phyloP scores from a whole-genome alignment of 35 echinoderm and acorn worm genomes.

The Ptychodera flava region DNA sequence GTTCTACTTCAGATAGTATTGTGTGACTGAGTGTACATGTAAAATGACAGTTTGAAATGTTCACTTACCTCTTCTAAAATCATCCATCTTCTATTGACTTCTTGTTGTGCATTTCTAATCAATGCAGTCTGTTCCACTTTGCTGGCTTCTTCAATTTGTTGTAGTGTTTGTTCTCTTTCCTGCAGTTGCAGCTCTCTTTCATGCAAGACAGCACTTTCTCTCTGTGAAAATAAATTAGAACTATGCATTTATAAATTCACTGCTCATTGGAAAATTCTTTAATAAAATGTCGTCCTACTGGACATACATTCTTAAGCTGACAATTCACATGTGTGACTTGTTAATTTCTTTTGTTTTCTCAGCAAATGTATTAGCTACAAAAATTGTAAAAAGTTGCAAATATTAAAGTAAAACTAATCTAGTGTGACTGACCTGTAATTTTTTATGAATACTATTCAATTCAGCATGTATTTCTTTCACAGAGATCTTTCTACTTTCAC shows the following conservation, averaged over 20 bases:
- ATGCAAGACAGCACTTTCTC: constrained; percentile 16
- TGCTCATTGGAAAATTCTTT: too few relatives aligned
- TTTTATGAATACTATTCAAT: constrained; percentile 57
- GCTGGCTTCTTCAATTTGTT: constrained; percentile 25
- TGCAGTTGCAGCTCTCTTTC: constrained; percentile 38
- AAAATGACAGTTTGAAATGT: too few relatives aligned
- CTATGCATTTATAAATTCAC: too few relatives aligned
- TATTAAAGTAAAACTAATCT: too few relatives aligned
- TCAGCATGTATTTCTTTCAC: constrained; percentile 63
- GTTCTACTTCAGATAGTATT: too few relatives aligned
- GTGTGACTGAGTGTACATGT: too few relatives aligned
- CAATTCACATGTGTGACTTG: neutral
- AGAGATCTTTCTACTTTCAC: neutral
- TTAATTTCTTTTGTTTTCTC: constrained; percentile 18
- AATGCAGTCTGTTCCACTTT: constrained; percentile 15
- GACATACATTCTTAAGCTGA: too few relatives aligned
- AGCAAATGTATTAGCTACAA: constrained; percentile 2
- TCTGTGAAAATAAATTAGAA: too few relatives aligned
- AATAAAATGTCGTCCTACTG: too few relatives aligned
- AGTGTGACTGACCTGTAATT: constrained; percentile 88
- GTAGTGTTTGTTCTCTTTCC: constrained; percentile 26
- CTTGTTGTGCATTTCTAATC: constrained; percentile 38
- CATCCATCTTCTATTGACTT: constrained; percentile 35
- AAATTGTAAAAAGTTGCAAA: too few relatives aligned
- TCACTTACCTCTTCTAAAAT: constrained; percentile 57